Evolutionary conservation across 2,797 vertebrate genomes (phyloP).

Genomic region (Pampus argenteus): DNA sequence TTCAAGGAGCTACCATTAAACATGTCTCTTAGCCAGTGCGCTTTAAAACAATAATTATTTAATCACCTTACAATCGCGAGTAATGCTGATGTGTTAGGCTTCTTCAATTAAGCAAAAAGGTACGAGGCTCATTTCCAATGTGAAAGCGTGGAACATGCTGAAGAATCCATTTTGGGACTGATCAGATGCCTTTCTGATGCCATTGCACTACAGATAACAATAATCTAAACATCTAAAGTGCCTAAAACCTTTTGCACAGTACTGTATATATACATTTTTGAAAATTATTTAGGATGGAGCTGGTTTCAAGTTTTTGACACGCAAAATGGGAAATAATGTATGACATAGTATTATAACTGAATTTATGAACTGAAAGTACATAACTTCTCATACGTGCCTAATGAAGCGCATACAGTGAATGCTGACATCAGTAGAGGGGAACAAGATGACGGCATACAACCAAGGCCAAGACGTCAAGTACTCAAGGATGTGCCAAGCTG

Average conservation of each 20-base stretch:
- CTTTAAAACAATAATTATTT: constrained; percentile 78
- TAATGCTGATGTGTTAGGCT: constrained; percentile 32
- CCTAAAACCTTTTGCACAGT: no score
- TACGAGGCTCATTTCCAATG: neutral
- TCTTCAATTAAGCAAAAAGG: constrained; percentile 43
- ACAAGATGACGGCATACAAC: constrained; percentile 28
- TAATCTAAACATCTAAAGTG: no score
- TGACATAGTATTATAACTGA: no score
- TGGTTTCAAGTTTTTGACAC: neutral
- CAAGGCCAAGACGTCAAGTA: constrained; percentile 49
- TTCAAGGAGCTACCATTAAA: constrained; percentile 68
- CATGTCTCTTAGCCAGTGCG: constrained; percentile 56
- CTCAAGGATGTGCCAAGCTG: constrained; percentile 55
- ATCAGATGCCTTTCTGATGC: no score
- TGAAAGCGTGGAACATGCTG: neutral
- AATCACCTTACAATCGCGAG: constrained; percentile 62
- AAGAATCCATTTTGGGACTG: no score
- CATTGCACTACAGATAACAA: no score
- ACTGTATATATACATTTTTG: neutral
- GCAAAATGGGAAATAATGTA: no score
- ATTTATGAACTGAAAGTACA: no score
- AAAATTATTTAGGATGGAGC: neutral
- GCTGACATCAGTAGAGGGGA: neutral
- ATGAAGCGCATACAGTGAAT: neutral
- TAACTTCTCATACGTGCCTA: no score